phyloP scores from a whole-genome alignment of 2,113 vertebrate species.

The Picathartes gymnocephalus region DNA sequence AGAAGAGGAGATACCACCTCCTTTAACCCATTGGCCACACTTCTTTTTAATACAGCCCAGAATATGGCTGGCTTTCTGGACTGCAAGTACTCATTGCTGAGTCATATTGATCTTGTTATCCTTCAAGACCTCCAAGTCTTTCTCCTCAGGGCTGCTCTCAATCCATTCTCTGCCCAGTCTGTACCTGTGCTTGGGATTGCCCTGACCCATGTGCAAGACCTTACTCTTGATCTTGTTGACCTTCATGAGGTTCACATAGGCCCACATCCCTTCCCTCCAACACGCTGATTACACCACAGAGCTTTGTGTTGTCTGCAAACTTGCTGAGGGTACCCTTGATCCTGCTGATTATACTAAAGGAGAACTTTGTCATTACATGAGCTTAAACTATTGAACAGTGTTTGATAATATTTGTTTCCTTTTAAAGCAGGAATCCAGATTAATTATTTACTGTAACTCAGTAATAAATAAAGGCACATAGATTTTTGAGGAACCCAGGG shows the following conservation, averaged over 20 bases:
- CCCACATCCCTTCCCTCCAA: background rate
- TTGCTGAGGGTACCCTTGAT: background rate
- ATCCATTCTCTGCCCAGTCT: background rate
- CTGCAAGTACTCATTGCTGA: too few relatives aligned
- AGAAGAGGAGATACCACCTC: background rate
- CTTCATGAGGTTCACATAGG: background rate
- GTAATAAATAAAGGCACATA: background rate
- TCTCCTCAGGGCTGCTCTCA: background rate
- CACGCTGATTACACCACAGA: too few relatives aligned
- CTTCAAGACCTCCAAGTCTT: background rate
- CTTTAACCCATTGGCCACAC: background rate
- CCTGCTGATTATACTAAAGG: background rate
- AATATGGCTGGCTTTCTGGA: background rate
- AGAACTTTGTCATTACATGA: background rate
- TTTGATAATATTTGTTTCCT: background rate
- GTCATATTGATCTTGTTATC: accelerated
- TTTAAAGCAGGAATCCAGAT: background rate
- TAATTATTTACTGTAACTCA: background rate
- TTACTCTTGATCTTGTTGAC: background rate
- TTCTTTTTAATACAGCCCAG: background rate
- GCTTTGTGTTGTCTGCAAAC: background rate
- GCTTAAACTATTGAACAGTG: background rate
- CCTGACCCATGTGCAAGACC: background rate
- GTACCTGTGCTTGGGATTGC: background rate
- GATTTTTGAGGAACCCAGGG: background rate